Percentiles rank a stretch among this genome's conserved stretches.
These are phyloP conservation scores for Poicephalus meyeri DNA, from an alignment of 2,113 vertebrate species.

Conservation along the genomic window DNA sequence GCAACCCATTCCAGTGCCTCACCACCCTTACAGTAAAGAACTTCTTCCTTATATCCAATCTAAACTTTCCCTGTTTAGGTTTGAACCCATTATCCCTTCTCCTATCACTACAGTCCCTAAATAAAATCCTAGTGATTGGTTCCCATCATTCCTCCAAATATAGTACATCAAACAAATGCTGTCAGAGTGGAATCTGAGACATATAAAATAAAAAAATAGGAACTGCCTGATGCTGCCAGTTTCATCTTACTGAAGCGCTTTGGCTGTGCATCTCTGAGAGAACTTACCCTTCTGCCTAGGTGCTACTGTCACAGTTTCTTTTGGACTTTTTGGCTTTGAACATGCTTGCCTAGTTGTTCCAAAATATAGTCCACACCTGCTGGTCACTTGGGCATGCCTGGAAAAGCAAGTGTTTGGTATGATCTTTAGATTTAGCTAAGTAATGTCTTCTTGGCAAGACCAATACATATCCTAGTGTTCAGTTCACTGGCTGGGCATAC, in stretches of 20 bases:
- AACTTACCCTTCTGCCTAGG: background rate
- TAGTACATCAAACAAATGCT: background rate
- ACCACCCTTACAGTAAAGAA: too few species aligned
- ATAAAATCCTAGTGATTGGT: background rate
- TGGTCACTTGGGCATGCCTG: background rate
- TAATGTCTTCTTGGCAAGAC: background rate
- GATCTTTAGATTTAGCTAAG: background rate
- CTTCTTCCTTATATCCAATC: too few species aligned
- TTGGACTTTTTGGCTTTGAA: background rate
- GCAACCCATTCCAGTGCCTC: too few species aligned
- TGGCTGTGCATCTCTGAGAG: background rate
- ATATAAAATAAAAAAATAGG: background rate
- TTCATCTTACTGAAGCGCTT: background rate
- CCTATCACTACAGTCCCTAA: too few species aligned
- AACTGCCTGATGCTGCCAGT: background rate
- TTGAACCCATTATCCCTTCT: too few species aligned
- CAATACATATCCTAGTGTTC: background rate
- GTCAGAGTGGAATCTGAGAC: background rate
- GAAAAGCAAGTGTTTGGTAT: background rate
- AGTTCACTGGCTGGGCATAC: background rate
- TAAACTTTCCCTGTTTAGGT: too few species aligned
- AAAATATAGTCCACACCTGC: background rate
- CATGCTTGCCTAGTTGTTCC: background rate
- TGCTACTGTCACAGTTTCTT: background rate
- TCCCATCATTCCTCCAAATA: background rate